These are phyloP conservation scores for Merodon equestris DNA, from an alignment of 2,888 invertebrate species.

Conservation along the genomic window DNA sequence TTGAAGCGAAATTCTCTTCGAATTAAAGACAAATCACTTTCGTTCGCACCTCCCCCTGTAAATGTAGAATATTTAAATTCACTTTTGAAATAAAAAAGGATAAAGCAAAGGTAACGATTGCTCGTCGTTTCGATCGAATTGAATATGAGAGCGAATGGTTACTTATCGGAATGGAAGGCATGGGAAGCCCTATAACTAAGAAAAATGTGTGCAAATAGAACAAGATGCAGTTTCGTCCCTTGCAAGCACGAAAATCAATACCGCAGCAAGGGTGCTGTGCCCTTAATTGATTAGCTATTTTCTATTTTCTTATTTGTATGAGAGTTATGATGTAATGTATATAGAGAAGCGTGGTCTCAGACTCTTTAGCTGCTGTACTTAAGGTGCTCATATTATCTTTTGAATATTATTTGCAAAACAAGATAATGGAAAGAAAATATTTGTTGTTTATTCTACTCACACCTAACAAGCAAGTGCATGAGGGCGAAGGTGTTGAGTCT, in stretches of 20 bases:
- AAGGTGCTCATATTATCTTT: constrained; percentile 1
- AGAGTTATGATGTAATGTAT: too few relatives aligned
- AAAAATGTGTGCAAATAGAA: constrained; percentile 50
- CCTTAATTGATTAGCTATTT: constrained; percentile 6
- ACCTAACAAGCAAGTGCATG: too few relatives aligned
- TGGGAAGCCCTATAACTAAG: constrained; percentile 52
- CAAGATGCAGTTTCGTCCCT: constrained; percentile 53
- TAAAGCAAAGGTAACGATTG: constrained; percentile 20
- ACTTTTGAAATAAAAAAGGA: constrained; percentile 2
- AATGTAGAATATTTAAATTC: constrained; percentile 48
- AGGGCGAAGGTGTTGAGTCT: too few relatives aligned
- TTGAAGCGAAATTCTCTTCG: constrained; percentile 72
- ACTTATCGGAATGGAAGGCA: constrained; percentile 42
- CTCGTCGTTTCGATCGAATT: constrained; percentile 60
- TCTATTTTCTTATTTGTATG: too few relatives aligned
- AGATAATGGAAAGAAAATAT: constrained; percentile 32
- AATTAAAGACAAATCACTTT: constrained; percentile 74
- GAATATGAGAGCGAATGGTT: constrained; percentile 39
- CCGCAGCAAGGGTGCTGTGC: constrained; percentile 46
- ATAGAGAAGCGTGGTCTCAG: too few relatives aligned
- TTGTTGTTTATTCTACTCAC: too few relatives aligned
- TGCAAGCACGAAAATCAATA: constrained; percentile 51
- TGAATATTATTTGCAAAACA: constrained; percentile 28
- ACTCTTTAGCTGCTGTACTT: too few relatives aligned
- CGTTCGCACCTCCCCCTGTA: constrained; percentile 79